A percentile compares a stretch with the other conserved stretches of the same genome.
phyloP scores from a whole-genome alignment of 64 coral and sea anemone species.

The Stylophora pistillata region DNA sequence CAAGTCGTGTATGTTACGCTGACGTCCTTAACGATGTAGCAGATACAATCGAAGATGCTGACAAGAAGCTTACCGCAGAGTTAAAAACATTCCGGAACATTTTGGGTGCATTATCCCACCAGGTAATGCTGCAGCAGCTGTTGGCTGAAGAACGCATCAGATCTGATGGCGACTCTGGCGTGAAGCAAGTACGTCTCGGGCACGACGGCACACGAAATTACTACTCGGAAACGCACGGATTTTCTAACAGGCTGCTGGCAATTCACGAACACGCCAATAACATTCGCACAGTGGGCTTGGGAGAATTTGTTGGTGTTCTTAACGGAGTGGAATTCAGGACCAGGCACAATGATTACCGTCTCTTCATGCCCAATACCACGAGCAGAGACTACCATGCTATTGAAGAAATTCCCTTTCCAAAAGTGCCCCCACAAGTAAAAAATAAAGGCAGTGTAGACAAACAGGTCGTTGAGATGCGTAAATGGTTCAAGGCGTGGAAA shows the following conservation, averaged over 20 bases:
- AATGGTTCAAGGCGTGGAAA: conserved; percentile 79
- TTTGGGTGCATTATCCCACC: conserved; percentile 8
- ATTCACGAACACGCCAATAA: conserved; percentile 84
- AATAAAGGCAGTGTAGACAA: conserved; percentile 13
- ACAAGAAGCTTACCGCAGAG: background rate
- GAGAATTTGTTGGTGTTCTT: conserved; percentile 69
- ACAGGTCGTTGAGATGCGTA: conserved; percentile 60
- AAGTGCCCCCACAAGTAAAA: conserved; percentile 60
- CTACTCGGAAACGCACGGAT: conserved; percentile 40
- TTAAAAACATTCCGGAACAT: background rate
- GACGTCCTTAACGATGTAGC: background rate
- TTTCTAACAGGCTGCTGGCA: conserved; percentile 9
- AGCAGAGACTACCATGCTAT: conserved; percentile 44
- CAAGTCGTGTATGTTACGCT: background rate
- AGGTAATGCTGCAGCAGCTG: conserved; percentile 62
- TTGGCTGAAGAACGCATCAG: conserved; percentile 63
- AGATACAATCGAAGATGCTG: background rate
- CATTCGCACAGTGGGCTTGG: conserved; percentile 72
- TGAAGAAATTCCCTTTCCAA: conserved; percentile 70
- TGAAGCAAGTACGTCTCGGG: conserved; percentile 47
- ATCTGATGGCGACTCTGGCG: conserved; percentile 64
- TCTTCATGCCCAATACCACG: conserved; percentile 42
- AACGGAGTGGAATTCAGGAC: conserved; percentile 85
- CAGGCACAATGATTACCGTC: conserved; percentile 80
- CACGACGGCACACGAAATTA: conserved; percentile 49